phyloP scores from a whole-genome alignment of 2,113 vertebrate genomes.

The Lipophrys pholis region DNA sequence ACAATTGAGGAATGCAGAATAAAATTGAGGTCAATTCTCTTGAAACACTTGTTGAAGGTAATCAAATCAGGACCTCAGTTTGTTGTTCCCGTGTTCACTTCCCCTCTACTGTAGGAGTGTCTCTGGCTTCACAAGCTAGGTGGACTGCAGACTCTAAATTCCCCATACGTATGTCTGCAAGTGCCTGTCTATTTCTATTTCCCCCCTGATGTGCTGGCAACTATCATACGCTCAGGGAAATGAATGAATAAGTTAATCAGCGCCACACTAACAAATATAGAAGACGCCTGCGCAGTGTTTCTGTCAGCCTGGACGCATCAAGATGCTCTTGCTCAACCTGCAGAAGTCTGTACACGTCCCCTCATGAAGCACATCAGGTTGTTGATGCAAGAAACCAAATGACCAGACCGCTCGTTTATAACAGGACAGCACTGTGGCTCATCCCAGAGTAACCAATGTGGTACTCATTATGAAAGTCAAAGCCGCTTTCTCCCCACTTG shows the following conservation, averaged over 20 bases:
- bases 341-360: constrained; percentile 27
- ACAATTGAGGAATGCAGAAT: not conserved
- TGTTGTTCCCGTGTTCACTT: constrained; percentile 22
- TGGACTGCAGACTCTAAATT: constrained; percentile 60
- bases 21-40: not conserved
- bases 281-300: constrained; percentile 24
- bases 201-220: constrained; percentile 16
- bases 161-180: constrained; percentile 46
- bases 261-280: constrained; percentile 12
- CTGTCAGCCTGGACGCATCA: constrained; percentile 16
- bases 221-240: constrained; percentile 1
- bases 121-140: constrained; percentile 21
- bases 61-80: too few species aligned
- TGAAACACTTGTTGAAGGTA: not conserved
- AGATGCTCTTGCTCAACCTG: not conserved
- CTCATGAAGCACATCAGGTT: constrained; percentile 31
- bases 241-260: constrained; percentile 17
- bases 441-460: constrained; percentile 58
- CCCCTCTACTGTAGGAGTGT: constrained; percentile 6
- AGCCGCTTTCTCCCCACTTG: constrained; percentile 48
- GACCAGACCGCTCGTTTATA: constrained; percentile 51
- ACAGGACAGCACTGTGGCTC: constrained; percentile 54
- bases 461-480: constrained; percentile 53
- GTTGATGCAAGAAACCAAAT: constrained; percentile 54
- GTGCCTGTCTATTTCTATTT: constrained; percentile 30